Base-by-base conservation (phyloP, 2,113 vertebrate genomes). In the Larimichthys crocea region DNA sequence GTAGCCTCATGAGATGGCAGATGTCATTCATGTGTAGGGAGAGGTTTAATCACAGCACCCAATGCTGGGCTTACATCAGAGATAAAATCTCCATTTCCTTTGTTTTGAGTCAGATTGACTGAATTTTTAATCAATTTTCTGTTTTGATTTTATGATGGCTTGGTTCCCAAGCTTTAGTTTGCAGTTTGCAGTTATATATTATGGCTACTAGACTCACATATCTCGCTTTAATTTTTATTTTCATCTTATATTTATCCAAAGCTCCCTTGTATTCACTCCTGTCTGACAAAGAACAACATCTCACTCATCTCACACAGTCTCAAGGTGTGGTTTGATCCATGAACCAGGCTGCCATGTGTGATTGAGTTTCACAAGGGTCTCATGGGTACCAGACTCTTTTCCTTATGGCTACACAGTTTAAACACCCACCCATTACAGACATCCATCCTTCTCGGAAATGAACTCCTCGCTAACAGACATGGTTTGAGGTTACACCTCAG, bases 401-500 rank as follows among this genome's bases (percentile, higher is more conserved):
- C 84, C 88, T 83, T 79, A 70, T 85, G 88, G 83, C 82, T 80
- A 83, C 82, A 91, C 85, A 44, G 60, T 87, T 90, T 91, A 93
- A 91, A 93, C 87, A 76, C 86, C 85, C 80, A 80, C 76, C 83
- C 86, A 76, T 90, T 82, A 89, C 68, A 89, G 93, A 94, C 91
- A 95, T 93, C 88, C 40, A 94, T 91, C 88, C 93, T 70, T 68
- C 81, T 86, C 89, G 94, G 95, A 96, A 95, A 95, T 95, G 94
- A 95, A 90, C 74, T 84, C 89, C 85, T 88, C 40, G 76, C 83
- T 85, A 86, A 91, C 88, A 91, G 89, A 91, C 78, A 85, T 74
- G 95, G 95, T 95, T 92, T 95, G 94, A 85, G 86, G 93, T 96
- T 95, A 94, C 95, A 90, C 91, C 89, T 93, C 82, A 56, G 82